Base-by-base conservation (phyloP, 2,888 invertebrate genomes). In the Erebia epiphron region DNA sequence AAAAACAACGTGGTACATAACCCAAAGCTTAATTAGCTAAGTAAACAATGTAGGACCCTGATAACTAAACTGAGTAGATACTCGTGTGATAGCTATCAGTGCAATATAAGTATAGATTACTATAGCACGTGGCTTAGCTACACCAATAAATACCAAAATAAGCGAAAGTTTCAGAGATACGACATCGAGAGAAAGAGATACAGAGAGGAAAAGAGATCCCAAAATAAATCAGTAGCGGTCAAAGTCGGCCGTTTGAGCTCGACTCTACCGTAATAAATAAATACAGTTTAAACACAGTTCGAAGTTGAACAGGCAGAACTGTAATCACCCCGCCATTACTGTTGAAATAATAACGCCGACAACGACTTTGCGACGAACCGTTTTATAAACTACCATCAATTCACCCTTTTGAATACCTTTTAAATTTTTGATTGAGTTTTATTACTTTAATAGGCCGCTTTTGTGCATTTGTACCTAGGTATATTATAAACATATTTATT, bases 281-380 rank as follows among this genome's bases (percentile, higher is more conserved):
- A 70, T 72, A 67, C 58, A 69, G 50, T n/a, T 67, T 50, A 66
- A 46, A 9, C 66, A 64, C 66, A 56, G 65, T 64, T 69, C 56
- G 68, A 65, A 73, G 68, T 49, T 57, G 56, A 66, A 68, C 70
- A 60, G 54, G 65, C 49, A 68, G 60, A 52, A n/a, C 69, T 50
- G 69, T 73, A 73, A 73, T 73, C 70, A 70, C 50, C 56, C 26
- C 56, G 67, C 60, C 60, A 73, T 73, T 73, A 73, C 63, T 11
- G 60, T 67, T 67, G 65, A 65, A 73, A 73, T 70, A 70, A 65
- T 68, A 50, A 41, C 43, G 50, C 46, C 54, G 54, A 14, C 43
- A 57, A 46, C 66, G 66, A 66, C 66, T 66, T 66, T 56, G 66
- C 43, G 46, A 66, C 9, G 66, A 43, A 46, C 57, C 57, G 57